phyloP scores from a whole-genome alignment of 2,797 vertebrate genomes.

The Micropoecilia bifurca region DNA sequence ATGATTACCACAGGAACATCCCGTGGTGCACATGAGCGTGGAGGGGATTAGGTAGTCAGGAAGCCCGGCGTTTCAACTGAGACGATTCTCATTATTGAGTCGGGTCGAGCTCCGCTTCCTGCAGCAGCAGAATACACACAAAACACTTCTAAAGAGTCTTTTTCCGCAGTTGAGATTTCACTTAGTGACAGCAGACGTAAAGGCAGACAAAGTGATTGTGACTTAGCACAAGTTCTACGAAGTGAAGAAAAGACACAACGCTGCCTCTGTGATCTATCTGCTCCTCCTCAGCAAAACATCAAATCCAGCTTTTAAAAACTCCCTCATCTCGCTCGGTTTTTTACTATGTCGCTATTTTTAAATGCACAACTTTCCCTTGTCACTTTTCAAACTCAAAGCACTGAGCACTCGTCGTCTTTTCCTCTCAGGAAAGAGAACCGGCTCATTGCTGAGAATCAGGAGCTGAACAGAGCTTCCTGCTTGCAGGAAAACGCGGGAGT shows the following conservation, averaged over 20 bases:
- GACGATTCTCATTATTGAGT: background rate
- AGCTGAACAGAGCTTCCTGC: slow-evolving; percentile 6
- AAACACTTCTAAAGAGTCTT: slow-evolving; percentile 29
- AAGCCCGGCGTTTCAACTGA: background rate
- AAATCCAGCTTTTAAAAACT: slow-evolving; percentile 3
- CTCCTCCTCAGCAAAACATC: background rate
- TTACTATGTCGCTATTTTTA: background rate
- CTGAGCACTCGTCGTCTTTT: slow-evolving; percentile 3
- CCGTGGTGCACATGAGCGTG: background rate
- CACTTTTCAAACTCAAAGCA: background rate
- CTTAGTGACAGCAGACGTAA: background rate
- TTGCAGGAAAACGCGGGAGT: slow-evolving; percentile 27
- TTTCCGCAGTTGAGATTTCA: too few relatives aligned
- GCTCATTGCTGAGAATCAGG: slow-evolving; percentile 9
- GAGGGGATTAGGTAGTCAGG: background rate
- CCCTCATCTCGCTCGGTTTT: background rate
- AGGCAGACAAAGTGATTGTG: slow-evolving; percentile 13
- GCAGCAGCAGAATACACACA: slow-evolving; percentile 32
- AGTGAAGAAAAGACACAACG: slow-evolving; percentile 2
- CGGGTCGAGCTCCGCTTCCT: slow-evolving; percentile 2
- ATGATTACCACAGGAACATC: background rate
- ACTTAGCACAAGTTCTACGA: slow-evolving; percentile 10
- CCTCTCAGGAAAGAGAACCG: background rate
- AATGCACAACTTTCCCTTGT: background rate
- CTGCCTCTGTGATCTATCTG: background rate